Evolutionary conservation across 92 coral and sea anemone species (phyloP).

Genomic region (Pocillopora grandis): DNA sequence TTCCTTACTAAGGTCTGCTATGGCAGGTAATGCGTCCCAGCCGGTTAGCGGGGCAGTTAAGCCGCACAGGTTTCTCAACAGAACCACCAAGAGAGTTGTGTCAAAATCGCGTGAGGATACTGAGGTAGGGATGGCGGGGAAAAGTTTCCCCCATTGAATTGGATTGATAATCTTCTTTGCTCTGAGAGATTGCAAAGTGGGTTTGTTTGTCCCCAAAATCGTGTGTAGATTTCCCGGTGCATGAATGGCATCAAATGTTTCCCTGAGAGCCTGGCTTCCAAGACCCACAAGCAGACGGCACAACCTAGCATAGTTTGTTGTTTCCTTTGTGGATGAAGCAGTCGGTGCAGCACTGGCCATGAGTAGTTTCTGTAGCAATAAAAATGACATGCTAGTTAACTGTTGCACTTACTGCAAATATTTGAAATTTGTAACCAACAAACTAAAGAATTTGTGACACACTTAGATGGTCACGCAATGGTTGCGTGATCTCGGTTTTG

Average conservation of each 20-base stretch:
- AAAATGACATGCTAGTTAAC: background rate
- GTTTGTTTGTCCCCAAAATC: background rate
- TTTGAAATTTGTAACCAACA: too few relatives aligned
- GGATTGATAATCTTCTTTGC: background rate
- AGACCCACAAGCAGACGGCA: conserved; percentile 15
- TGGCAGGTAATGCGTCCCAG: conserved; percentile 48
- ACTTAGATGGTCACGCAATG: too few relatives aligned
- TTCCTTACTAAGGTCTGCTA: conserved; percentile 25
- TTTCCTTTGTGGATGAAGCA: conserved; percentile 7
- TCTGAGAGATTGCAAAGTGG: background rate
- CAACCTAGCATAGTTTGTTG: conserved; percentile 6
- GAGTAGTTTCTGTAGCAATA: background rate
- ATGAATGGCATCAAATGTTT: conserved; percentile 6
- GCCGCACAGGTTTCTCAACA: conserved; percentile 17
- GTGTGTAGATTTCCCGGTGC: conserved; percentile 4
- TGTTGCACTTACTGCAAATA: too few relatives aligned
- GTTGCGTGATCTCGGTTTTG: too few relatives aligned
- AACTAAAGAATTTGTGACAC: too few relatives aligned
- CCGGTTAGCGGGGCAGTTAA: conserved; percentile 36
- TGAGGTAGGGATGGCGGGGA: background rate
- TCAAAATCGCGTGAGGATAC: background rate
- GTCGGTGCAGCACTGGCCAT: conserved; percentile 4
- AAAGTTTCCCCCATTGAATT: conserved; percentile 3
- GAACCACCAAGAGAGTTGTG: conserved; percentile 7
- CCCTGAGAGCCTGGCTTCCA: conserved; percentile 11